Percentiles rank a stretch among this genome's conserved stretches.
phyloP scores from a whole-genome alignment of 2,888 invertebrate species.

The Seladonia tumulorum region DNA sequence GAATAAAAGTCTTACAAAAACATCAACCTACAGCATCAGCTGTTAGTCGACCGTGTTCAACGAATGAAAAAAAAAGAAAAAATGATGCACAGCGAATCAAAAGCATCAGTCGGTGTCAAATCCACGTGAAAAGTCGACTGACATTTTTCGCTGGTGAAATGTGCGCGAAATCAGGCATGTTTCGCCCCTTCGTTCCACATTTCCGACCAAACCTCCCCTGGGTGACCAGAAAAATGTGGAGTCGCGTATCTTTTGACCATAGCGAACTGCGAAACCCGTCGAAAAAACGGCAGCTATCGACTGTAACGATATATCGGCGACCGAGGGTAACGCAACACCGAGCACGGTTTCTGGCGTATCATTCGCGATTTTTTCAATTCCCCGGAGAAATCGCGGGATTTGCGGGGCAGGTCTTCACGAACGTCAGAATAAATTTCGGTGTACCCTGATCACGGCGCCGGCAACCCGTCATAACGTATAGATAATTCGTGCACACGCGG shows the following conservation, averaged over 20 bases:
- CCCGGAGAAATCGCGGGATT: constrained; percentile 83
- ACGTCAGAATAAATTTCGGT: constrained; percentile 77
- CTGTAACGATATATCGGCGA: constrained; percentile 71
- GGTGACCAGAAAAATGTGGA: not conserved
- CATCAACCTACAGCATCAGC: not conserved
- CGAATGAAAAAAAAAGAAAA: not conserved
- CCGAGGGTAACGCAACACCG: constrained; percentile 33
- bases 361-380: constrained; percentile 79
- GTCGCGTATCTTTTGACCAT: not conserved
- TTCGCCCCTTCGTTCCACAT: constrained; percentile 25
- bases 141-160: constrained; percentile 35
- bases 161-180: constrained; percentile 53
- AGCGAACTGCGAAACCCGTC: not conserved
- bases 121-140: not conserved
- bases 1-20: not conserved
- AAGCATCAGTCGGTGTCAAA: not conserved
- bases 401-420: constrained; percentile 70
- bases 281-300: constrained; percentile 21
- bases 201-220: constrained; percentile 35
- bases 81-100: not conserved
- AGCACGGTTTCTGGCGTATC: constrained; percentile 75
- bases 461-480: constrained; percentile 66
- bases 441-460: constrained; percentile 57
- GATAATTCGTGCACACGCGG: constrained; percentile 41
- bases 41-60: not conserved